A percentile compares a stretch with the other conserved stretches of the same genome.
phyloP scores from a whole-genome alignment of 2,113 vertebrate genomes.

The Camelus dromedarius region DNA sequence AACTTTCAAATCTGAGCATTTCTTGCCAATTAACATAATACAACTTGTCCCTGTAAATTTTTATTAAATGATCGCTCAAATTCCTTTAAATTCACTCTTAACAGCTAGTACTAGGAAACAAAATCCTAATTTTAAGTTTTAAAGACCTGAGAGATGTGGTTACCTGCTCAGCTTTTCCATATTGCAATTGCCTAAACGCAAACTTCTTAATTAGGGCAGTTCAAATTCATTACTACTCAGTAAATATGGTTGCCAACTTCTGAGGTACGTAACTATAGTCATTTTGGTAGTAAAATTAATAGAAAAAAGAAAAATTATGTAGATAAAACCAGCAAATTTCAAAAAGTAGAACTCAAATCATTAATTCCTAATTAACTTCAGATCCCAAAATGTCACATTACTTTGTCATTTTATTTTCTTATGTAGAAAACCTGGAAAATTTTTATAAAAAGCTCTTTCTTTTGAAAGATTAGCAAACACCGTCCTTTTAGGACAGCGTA shows the following conservation, averaged over 20 bases:
- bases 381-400: neutral
- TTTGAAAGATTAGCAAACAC: neutral
- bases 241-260: neutral
- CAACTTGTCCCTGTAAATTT: neutral
- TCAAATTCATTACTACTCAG: conserved; percentile 21
- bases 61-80: neutral
- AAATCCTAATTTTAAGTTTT: conserved; percentile 1
- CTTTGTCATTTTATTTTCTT: neutral
- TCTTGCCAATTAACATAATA: neutral
- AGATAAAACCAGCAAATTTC: neutral
- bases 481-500: neutral
- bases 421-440: neutral
- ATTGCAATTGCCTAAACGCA: neutral
- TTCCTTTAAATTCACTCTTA: conserved; percentile 20
- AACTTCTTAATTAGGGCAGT: conserved; percentile 4
- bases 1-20: neutral
- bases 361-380: neutral
- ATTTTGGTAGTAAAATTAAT: neutral
- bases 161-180: neutral
- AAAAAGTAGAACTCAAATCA: neutral
- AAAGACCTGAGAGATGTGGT: neutral
- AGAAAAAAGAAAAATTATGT: neutral
- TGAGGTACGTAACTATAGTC: neutral
- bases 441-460: neutral
- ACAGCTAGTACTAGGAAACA: neutral